Evolutionary conservation across 2,888 invertebrate species (phyloP), one percentile per base, ranked within the genome.

Genomic region (Cheilosia variabilis): DNA sequence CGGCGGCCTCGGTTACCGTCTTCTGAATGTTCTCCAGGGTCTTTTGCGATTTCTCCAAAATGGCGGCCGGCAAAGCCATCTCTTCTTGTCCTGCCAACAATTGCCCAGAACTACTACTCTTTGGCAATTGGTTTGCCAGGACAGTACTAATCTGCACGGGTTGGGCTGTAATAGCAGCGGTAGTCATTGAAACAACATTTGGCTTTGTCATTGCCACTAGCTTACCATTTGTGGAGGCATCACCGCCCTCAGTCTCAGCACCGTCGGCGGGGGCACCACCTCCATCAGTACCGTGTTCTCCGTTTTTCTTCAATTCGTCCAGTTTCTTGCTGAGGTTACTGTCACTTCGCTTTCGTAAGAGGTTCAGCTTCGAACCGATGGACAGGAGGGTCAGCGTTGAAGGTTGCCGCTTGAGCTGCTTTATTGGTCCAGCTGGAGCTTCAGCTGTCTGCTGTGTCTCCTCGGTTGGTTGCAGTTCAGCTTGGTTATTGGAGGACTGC

Each of bases 91-190:
- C 88, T 60, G 88, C 60, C 75, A 82, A 60, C 60, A 82, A 60
- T 73, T 82, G 87, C 50, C 76, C 87, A 53, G 87, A 79, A 68
- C 81, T 86, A 53, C 6, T 87, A 52, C 87, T 75, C 68, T 87
- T 88, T 62, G 84, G 69, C 77, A 94, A 88, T 89, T 94, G 94
- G 87, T 93, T 94, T 3, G 93, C 94, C 7, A 94, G 93, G 45
- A 93, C 93, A 47, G 93, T 93, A 3, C 93, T 93, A 13, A 94
- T 92, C 90, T 94, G 93, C 79, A 94, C 90, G 2, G 94, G 94
- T 81, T 94, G 94, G 6, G 94, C 93, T 65, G 94, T 93, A 65
- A 94, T 94, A 6, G 94, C 94, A 22, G 94, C 94, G 5, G 94
- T 94, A 15, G 94, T 94, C 94, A 94, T 94, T 19, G 94, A 94